A percentile compares a stretch with the other conserved stretches of the same genome.
Conservation (phyloP, 2,888 invertebrate genomes). For the Andrena trimmerana region DNA sequence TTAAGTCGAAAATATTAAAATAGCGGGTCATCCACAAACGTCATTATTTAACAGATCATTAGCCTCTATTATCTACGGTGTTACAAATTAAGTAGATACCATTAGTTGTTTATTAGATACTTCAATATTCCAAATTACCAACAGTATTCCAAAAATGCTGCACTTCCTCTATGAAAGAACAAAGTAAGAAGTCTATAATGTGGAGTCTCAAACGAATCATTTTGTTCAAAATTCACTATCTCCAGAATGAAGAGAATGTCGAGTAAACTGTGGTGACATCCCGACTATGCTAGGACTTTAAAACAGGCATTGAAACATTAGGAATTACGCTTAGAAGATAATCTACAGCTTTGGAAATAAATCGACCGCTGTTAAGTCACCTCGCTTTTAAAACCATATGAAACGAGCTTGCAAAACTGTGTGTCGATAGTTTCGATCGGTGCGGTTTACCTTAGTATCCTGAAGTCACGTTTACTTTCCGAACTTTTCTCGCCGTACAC, state of each 20-base stretch:
- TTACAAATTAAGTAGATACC: no score
- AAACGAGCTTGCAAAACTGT: conserved; percentile 24
- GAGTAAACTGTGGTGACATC: background rate
- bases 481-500: conserved; percentile 45
- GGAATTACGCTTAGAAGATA: conserved; percentile 44
- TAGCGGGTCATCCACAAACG: no score
- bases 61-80: no score
- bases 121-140: no score
- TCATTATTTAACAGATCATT: no score
- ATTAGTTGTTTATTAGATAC: no score
- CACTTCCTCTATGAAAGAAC: no score
- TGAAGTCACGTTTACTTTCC: conserved; percentile 53
- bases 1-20: no score
- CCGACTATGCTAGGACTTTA: conserved; percentile 38
- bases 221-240: background rate
- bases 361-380: conserved; percentile 19
- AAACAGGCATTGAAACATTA: conserved; percentile 22
- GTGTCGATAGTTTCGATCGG: conserved; percentile 28
- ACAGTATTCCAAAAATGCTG: no score
- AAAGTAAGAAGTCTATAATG: no score
- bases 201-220: no score
- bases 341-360: conserved; percentile 29
- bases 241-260: background rate
- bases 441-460: conserved; percentile 28
- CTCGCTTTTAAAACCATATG: conserved; percentile 31